These are phyloP conservation scores for Apeira syringaria DNA, from an alignment of 2,888 invertebrate genomes.

Conservation along the genomic window DNA sequence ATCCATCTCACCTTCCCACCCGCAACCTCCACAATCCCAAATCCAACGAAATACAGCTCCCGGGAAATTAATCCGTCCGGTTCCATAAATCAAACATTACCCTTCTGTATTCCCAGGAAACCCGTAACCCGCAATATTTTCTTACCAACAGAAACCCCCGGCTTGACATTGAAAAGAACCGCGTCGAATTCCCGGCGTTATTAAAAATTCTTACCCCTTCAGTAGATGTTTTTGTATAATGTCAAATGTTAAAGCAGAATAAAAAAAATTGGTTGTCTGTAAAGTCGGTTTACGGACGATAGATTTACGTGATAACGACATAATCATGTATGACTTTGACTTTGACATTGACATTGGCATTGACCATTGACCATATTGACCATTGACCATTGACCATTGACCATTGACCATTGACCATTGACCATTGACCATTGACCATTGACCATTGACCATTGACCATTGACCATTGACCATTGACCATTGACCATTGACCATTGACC, in stretches of 20 bases:
- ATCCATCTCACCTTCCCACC: neutral
- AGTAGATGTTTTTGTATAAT: neutral
- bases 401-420: no score
- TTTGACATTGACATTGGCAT: no score
- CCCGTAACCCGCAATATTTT: constrained; percentile 19
- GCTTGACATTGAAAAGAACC: constrained; percentile 28
- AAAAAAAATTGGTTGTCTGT: no score
- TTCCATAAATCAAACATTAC: constrained; percentile 32
- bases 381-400: no score
- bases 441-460: no score
- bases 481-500: no score
- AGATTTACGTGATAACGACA: no score
- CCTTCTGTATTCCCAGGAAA: constrained; percentile 20
- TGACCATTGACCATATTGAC: no score
- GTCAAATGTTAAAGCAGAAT: neutral
- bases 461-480: no score
- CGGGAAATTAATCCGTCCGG: constrained; percentile 30
- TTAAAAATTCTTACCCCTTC: constrained; percentile 29
- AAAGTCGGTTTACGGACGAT: no score
- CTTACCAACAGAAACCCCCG: constrained; percentile 15
- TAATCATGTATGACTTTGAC: no score
- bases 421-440: no score
- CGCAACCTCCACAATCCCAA: neutral
- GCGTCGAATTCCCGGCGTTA: constrained; percentile 24
- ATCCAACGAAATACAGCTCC: constrained; percentile 5